Base-by-base conservation (phyloP, 1,140 invertebrate species). In the Drosophila erecta region DNA sequence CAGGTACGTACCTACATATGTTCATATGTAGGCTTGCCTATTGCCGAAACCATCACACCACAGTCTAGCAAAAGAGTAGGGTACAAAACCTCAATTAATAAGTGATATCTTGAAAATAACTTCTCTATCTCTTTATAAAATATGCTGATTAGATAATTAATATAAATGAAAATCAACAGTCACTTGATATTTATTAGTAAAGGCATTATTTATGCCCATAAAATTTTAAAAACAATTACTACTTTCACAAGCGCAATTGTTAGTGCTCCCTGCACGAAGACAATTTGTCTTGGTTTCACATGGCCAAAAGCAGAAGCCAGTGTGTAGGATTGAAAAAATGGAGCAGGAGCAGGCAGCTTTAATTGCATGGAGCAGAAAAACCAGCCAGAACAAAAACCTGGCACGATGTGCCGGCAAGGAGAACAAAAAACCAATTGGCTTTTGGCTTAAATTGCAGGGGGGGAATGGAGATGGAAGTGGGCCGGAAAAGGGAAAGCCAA, bases 341-440 rank as follows among this genome's bases (percentile, higher is more conserved):
- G 6, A 66, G 27, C 37, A 24, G 20, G 20, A 38, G 49, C 64
- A 24, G 54, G 46, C 53, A 59, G 70, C 59, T 83, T 80, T 83
- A 84, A 84, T 83, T 79, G 75, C 64, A 65, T 15, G 67, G 24
- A 77, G 41, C 44, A 49, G 43, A 53, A 74, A 43, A 57, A 44
- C 12, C 64, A 47, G 50, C 17, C 50, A 38, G 40, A 49, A 61
- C 33, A 65, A 57, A 78, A 83, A 64, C 43, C 53, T 53, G 37
- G 54, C 43, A 71, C 69, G 59, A 49, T 60, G 12, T 55, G 50
- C 49, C 76, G 64, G 56, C 38, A 54, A 61, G 12, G 1, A 41
- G 30, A 37, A 57, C 35, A 47, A 75, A 61, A 69, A 75, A 53
- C 47, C 37, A 83, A 62, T 79, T 70, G 54, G 46, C 71, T 75